These are phyloP conservation scores for Drosophila mojavensis DNA, from an alignment of 1,140 invertebrate species.

Conservation along the genomic window DNA sequence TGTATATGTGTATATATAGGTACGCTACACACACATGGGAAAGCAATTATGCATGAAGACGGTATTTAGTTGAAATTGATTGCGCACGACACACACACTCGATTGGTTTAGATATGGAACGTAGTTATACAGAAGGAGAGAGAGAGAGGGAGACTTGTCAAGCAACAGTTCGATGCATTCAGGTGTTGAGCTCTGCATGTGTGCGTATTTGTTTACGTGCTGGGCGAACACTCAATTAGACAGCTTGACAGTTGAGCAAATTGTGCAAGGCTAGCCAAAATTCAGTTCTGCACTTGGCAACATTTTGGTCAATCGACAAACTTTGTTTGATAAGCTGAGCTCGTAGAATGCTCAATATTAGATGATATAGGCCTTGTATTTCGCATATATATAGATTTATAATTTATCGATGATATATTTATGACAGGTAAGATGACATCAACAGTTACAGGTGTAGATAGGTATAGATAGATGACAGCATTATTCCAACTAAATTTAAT, in stretches of 20 bases:
- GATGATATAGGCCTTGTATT: background rate
- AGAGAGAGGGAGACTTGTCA: slow-evolving; percentile 4
- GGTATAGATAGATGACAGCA: too few relatives aligned
- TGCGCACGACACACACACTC: slow-evolving; percentile 59
- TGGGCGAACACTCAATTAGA: slow-evolving; percentile 63
- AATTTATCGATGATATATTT: background rate
- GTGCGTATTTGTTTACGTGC: slow-evolving; percentile 26
- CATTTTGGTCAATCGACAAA: slow-evolving; percentile 54
- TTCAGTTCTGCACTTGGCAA: slow-evolving; percentile 44
- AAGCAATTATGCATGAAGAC: slow-evolving; percentile 76
- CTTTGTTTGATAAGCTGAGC: slow-evolving; percentile 1
- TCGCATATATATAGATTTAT: too few relatives aligned
- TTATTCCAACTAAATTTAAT: too few relatives aligned
- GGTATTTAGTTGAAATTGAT: slow-evolving; percentile 73
- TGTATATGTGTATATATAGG: background rate
- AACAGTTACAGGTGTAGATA: too few relatives aligned
- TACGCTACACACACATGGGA: slow-evolving; percentile 13
- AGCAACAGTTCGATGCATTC: slow-evolving; percentile 42
- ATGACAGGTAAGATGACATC: too few relatives aligned
- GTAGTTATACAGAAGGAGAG: background rate
- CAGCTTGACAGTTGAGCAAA: slow-evolving; percentile 44
- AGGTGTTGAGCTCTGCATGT: slow-evolving; percentile 58
- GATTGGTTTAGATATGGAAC: slow-evolving; percentile 34
- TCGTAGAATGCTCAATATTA: background rate
- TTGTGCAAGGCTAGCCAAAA: slow-evolving; percentile 49